Percentiles rank a stretch among this genome's conserved stretches.
Conservation (phyloP, 1,140 invertebrate genomes). For the Drosophila sturtevanti region DNA sequence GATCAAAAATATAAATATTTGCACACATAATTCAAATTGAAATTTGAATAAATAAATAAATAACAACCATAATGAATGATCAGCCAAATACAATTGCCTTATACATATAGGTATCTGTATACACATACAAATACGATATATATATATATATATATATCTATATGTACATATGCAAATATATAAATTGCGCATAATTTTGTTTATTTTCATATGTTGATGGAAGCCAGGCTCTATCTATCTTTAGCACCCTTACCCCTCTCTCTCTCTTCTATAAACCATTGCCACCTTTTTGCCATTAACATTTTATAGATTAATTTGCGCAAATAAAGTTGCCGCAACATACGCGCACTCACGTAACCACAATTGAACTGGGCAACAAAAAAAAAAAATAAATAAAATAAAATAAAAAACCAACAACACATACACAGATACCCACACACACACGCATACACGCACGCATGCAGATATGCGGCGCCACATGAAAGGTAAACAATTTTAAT, state of each 20-base stretch:
- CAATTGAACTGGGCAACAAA: constrained; percentile 61
- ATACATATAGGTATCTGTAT: neutral
- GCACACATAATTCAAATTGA: neutral
- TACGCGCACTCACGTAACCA: constrained; percentile 71
- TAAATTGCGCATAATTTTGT: constrained; percentile 54
- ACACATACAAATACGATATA: neutral
- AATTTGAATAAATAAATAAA: neutral
- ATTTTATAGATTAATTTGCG: constrained; percentile 77
- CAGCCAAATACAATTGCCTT: neutral
- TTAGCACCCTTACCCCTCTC: neutral
- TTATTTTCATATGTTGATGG: constrained; percentile 55
- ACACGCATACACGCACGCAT: constrained; percentile 19
- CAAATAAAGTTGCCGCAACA: constrained; percentile 75
- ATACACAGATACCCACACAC: constrained; percentile 19
- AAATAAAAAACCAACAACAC: constrained; percentile 31
- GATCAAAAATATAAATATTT: neutral
- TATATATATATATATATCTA: neutral
- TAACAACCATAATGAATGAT: neutral
- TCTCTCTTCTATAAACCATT: constrained; percentile 14
- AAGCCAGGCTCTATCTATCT: neutral
- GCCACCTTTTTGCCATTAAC: constrained; percentile 43
- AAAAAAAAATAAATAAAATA: constrained; percentile 37
- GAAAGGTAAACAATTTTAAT: constrained; percentile 79
- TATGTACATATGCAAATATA: neutral
- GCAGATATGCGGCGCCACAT: constrained; percentile 31